Base-by-base conservation (phyloP, 2,888 invertebrate species). In the Polyommatus iphigenia region DNA sequence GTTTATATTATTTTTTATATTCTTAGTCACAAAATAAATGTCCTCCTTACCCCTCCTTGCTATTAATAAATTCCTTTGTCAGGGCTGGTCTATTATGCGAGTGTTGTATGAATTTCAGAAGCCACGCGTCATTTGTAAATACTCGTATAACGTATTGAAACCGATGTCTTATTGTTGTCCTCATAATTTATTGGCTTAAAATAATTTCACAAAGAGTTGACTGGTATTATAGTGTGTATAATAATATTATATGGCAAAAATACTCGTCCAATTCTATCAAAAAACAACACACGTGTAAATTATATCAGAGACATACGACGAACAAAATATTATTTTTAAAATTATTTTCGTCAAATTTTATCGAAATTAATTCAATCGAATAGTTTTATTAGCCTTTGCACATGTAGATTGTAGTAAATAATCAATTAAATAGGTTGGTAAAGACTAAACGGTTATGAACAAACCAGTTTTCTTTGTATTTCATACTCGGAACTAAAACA, bases 61-160 rank as follows among this genome's bases (percentile, higher is more conserved):
- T 67, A 29, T 15, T 18, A 67, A 67, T 67, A 67, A 29, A 32
- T 67, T 67, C 62, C 62, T 67, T 67, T 67, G 29, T 67, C 15
- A 67, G 29, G 13, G 67, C 24, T 32, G 67, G 18, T 32, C 67
- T 67, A 67, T 67, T 67, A 29, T 67, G 67, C 67, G 29, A 67
- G 29, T 32, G 67, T 67, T 67, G 67, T 67, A 29, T 32, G 15
- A 29, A 67, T 67, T 67, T 32, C 29, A 67, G 67, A 67, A 29
- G 15, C 15, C 29, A 29, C 29, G 67, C 29, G 67, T 67, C 15
- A 32, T 32, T 67, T 67, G 29, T 67, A 32, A 6, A 5, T 6
- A 29, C 4, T 29, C 6, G 67, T n/a, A n/a, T n/a, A n/a, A n/a
- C n/a, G n/a, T 67, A 67, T 67, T 67, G 67, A 67, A 32, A 67